Evolutionary conservation across 2,113 vertebrate genomes (phyloP).

Genomic region (Cavia porcellus): DNA sequence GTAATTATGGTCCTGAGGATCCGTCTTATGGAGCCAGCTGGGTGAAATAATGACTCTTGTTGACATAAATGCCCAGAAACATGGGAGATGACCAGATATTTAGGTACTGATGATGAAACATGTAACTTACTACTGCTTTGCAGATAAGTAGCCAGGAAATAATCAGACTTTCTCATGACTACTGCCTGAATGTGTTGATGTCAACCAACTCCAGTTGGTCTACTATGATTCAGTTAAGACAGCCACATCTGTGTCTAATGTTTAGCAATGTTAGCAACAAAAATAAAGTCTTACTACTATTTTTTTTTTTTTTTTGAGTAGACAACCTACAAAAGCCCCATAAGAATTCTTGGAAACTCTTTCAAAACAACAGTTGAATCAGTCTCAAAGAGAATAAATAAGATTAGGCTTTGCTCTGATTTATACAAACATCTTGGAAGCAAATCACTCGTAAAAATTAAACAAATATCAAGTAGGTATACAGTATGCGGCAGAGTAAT

Average conservation of each 20-base stretch:
- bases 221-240: background rate
- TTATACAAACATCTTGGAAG: background rate
- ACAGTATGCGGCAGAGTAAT: background rate
- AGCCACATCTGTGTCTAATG: background rate
- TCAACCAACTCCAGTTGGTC: background rate
- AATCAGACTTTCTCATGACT: background rate
- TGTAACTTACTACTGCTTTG: background rate
- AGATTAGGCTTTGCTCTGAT: background rate
- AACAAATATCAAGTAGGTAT: constrained; percentile 17
- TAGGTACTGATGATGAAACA: background rate
- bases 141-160: background rate
- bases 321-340: background rate
- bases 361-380: background rate
- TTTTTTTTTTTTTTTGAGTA: background rate
- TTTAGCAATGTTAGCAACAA: background rate
- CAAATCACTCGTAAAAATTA: background rate
- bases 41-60: background rate
- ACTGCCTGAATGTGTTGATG: background rate
- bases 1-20: background rate
- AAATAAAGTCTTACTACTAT: background rate
- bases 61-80: background rate
- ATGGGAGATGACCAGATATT: too few species aligned
- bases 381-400: background rate
- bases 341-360: background rate
- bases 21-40: background rate